Evolutionary conservation across 2,888 invertebrate genomes (phyloP), one percentile per base, ranked within the genome.

Genomic region (Osedax frankpressi): DNA sequence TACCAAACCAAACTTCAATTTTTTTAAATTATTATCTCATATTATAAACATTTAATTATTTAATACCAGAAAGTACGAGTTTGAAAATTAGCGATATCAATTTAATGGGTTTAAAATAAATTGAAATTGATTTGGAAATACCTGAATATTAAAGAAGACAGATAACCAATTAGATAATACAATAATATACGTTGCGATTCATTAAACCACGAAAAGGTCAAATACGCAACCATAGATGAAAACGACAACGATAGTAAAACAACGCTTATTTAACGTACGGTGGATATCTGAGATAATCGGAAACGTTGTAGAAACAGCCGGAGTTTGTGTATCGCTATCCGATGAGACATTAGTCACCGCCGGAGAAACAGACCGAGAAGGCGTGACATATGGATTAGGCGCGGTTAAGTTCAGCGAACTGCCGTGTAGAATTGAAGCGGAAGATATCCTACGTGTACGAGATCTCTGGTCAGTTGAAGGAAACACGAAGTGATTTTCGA

Each of bases 261-360:
- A n/a, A n/a, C n/a, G n/a, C n/a, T n/a, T n/a, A n/a, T n/a, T 44
- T 44, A 19, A 44, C 44, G 44, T 44, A 44, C 44, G 44, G 19
- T 44, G 44, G 19, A 44, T 44, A 19, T 44, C 44, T 19, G 44
- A 44, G 44, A 44, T 6, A 19, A 44, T 44, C 44, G 44, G 44
- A 44, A 44, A 44, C 44, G 44, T 44, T 11, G 44, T 11, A 11
- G 6, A 6, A 44, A 19, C 44, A 44, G 44, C 44, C 6, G 44
- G 11, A 44, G 44, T 19, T 11, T 6, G 11, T 11, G 44, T 19
- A 44, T 6, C 44, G 44, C 44, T 11, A 67, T 76, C 76, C 11
- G 76, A 73, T 14, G 76, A 44, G 62, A 69, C 60, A 25, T 30
- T 25, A 2, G 75, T 73, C 3, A 75, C 75, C n/a, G 62, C 28